These are phyloP conservation scores for Zonitis immaculata DNA, from an alignment of 2,888 invertebrate species.

Conservation along the genomic window DNA sequence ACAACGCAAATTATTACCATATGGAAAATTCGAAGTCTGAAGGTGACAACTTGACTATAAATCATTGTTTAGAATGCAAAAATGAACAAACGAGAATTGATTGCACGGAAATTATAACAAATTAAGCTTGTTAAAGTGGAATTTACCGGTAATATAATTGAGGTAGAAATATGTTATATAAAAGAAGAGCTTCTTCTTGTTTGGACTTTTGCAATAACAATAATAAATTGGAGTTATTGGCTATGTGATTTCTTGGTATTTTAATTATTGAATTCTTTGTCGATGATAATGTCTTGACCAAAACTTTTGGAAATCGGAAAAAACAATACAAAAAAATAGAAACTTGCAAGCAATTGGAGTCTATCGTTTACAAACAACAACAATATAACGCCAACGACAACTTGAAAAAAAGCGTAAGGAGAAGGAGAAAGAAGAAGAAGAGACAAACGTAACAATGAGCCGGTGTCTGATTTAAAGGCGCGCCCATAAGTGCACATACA, in stretches of 20 bases:
- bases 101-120: background rate
- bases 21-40: conserved; percentile 1
- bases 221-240: background rate
- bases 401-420: background rate
- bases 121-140: background rate
- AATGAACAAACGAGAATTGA: background rate
- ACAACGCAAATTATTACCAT: conserved; percentile 3
- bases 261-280: background rate
- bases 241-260: background rate
- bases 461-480: conserved; percentile 3
- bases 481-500: conserved; percentile 6
- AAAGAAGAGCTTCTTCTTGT: too few relatives aligned
- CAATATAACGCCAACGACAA: background rate
- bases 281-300: too few relatives aligned
- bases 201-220: background rate
- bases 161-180: too few relatives aligned
- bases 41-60: conserved; percentile 4
- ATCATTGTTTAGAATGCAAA: background rate
- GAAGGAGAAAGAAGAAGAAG: background rate
- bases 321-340: too few relatives aligned
- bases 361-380: background rate
- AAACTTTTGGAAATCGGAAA: too few relatives aligned
- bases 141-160: background rate
- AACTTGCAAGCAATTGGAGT: background rate
- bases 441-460: conserved; percentile 3